Conservation (phyloP, 2,888 invertebrate genomes). For the Brassicogethes aeneus region DNA sequence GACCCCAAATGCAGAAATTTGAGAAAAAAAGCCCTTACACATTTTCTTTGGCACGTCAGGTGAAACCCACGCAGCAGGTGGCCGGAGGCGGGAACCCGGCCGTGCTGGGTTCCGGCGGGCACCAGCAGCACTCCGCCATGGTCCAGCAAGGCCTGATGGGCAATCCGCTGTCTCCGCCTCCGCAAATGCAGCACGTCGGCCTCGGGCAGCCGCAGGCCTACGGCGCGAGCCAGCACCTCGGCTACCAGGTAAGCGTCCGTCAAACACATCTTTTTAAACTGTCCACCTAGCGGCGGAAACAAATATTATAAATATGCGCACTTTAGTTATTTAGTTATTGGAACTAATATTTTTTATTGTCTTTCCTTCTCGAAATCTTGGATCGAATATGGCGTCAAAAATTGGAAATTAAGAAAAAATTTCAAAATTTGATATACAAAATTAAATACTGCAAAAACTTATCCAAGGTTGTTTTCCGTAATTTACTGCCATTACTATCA, state of each 20-base stretch:
- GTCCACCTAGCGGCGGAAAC: too few species aligned
- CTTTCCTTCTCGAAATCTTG: not conserved
- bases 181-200: too few species aligned
- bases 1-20: too few species aligned
- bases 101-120: conserved; percentile 25
- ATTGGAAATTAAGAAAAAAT: too few species aligned
- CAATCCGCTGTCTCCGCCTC: conserved; percentile 50
- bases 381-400: not conserved
- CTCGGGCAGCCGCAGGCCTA: conserved; percentile 48
- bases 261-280: too few species aligned
- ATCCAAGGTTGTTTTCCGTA: too few species aligned
- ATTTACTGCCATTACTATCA: too few species aligned
- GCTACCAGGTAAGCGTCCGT: conserved; percentile 69
- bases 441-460: too few species aligned
- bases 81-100: conserved; percentile 42
- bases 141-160: conserved; percentile 39
- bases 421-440: too few species aligned
- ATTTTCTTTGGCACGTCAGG: too few species aligned
- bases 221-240: conserved; percentile 52
- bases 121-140: conserved; percentile 40
- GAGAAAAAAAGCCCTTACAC: too few species aligned
- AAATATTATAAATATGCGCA: not conserved
- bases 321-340: not conserved
- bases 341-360: conserved; percentile 19
- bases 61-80: conserved; percentile 78